Evolutionary conservation across 2,888 invertebrate species (phyloP).

Genomic region (Embidobia sp.): DNA sequence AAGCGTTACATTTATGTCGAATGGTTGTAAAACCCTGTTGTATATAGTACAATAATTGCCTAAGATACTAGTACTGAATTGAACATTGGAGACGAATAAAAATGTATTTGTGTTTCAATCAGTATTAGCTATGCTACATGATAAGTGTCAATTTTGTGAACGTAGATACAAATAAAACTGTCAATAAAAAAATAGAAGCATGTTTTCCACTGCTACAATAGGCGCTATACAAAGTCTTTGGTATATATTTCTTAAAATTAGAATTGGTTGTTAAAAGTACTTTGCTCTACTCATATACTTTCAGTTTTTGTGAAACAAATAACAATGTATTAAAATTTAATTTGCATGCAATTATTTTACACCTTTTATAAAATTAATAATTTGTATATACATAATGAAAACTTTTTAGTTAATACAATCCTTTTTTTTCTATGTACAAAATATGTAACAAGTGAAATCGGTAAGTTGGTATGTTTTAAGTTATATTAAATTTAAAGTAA

Average conservation of each 20-base stretch:
- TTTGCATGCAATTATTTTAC: no score
- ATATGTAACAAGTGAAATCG: no score
- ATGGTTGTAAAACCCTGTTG: constrained; percentile 27
- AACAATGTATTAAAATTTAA: no score
- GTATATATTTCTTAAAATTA: constrained; percentile 7
- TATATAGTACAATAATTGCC: constrained; percentile 42
- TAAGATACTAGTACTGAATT: constrained; percentile 38
- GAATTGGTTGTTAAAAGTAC: neutral
- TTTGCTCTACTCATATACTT: no score
- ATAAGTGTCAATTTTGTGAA: constrained; percentile 55
- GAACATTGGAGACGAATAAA: constrained; percentile 24
- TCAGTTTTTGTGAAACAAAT: neutral
- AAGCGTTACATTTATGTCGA: constrained; percentile 5
- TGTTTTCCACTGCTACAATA: constrained; percentile 30
- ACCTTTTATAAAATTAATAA: no score
- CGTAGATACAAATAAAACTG: constrained; percentile 55
- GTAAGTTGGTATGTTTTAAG: no score
- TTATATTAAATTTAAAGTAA: no score
- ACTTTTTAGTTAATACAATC: no score
- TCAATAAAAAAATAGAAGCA: constrained; percentile 41
- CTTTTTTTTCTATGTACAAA: no score
- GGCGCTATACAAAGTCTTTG: constrained; percentile 27
- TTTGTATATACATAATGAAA: no score
- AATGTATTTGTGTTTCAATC: constrained; percentile 36
- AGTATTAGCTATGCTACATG: constrained; percentile 41